Conservation (phyloP, 2,888 invertebrate genomes). For the Cheilosia grossa region DNA sequence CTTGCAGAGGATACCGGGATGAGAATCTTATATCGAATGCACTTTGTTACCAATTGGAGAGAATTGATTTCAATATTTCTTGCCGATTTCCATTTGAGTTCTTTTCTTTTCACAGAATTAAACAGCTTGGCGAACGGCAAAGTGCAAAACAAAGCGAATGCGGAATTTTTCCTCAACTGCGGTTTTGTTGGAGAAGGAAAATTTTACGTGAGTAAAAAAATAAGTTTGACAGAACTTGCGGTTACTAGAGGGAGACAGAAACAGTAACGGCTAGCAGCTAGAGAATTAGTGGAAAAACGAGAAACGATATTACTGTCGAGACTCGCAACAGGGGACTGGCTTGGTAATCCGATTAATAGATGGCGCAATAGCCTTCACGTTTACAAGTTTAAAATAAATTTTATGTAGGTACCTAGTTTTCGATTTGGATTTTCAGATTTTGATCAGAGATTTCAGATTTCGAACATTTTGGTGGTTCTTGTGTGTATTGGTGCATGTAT, state of each 20-base stretch:
- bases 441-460: no score
- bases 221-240: slow-evolving; percentile 58
- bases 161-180: slow-evolving; percentile 61
- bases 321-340: slow-evolving; percentile 3
- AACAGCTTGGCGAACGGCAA: slow-evolving; percentile 27
- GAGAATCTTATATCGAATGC: background rate
- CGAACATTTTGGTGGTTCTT: no score
- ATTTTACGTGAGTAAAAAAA: slow-evolving; percentile 52
- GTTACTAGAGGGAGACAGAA: slow-evolving; percentile 19
- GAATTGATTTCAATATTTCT: background rate
- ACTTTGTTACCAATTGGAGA: background rate
- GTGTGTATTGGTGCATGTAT: no score
- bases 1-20: slow-evolving; percentile 3
- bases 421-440: no score
- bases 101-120: slow-evolving; percentile 16
- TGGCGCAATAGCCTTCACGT: background rate
- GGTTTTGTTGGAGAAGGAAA: slow-evolving; percentile 55
- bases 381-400: background rate
- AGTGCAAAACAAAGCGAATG: slow-evolving; percentile 66
- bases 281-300: background rate
- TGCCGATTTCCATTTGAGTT: slow-evolving; percentile 1
- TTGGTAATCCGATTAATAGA: background rate
- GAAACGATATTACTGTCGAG: slow-evolving; percentile 2
- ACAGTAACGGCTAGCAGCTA: slow-evolving; percentile 41
- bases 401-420: no score